Percentiles rank a stretch among this genome's conserved stretches.
These are phyloP conservation scores for Tragopan temminckii DNA, from an alignment of 2,797 vertebrate species.

Conservation along the genomic window DNA sequence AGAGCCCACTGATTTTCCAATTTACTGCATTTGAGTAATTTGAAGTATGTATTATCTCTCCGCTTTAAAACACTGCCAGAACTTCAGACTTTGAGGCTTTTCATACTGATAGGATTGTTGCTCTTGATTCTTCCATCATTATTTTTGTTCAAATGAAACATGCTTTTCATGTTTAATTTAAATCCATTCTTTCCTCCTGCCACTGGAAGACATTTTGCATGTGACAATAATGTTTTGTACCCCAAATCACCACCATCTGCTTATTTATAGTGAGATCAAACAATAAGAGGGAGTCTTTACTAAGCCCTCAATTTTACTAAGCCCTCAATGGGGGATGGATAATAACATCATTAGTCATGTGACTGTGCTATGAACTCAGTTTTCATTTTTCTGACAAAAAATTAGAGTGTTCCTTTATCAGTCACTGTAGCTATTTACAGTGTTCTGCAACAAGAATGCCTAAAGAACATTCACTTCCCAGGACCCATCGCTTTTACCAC, in stretches of 20 bases:
- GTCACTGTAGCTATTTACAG: neutral
- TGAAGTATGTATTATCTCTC: neutral
- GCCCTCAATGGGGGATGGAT: neutral
- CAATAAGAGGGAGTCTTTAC: constrained; percentile 19
- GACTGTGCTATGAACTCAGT: neutral
- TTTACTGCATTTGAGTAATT: constrained; percentile 6
- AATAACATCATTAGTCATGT: neutral
- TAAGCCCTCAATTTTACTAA: constrained; percentile 11
- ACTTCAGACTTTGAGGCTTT: neutral
- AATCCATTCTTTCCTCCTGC: neutral
- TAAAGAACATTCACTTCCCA: neutral
- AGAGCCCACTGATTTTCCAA: neutral
- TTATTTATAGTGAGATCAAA: constrained; percentile 12
- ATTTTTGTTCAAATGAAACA: neutral
- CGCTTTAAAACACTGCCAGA: constrained; percentile 5
- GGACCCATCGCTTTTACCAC: neutral
- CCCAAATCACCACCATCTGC: neutral
- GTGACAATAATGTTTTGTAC: constrained; percentile 2
- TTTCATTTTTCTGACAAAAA: constrained; percentile 23
- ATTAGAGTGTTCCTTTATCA: neutral
- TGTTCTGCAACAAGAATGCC: neutral
- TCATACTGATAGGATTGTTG: neutral
- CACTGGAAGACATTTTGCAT: constrained; percentile 15
- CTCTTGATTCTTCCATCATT: neutral
- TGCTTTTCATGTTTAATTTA: constrained; percentile 10